These are phyloP conservation scores for Coptotermes formosanus DNA, from an alignment of 1,140 invertebrate species.

Conservation along the genomic window DNA sequence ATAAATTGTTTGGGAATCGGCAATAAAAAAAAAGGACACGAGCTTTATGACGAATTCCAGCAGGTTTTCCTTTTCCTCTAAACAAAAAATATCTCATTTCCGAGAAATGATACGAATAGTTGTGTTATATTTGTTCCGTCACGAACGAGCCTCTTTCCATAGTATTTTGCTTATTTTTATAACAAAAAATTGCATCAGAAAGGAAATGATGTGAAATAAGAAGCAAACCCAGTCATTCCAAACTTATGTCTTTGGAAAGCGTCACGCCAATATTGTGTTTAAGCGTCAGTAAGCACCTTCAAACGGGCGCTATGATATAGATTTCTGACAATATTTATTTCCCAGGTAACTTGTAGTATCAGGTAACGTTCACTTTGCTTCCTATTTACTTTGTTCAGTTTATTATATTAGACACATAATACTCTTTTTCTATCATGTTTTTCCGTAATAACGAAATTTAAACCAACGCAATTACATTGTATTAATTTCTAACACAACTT, in stretches of 20 bases:
- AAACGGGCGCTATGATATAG: not conserved
- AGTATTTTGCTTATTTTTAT: not conserved
- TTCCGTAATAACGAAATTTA: too few relatives aligned
- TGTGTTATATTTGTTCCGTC: not conserved
- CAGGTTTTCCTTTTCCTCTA: not conserved
- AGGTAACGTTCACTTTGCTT: not conserved
- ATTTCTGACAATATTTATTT: not conserved
- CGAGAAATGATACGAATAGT: not conserved
- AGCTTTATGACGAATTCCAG: not conserved
- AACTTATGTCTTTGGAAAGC: not conserved
- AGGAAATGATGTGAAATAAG: not conserved
- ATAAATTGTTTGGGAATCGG: constrained; percentile 12
- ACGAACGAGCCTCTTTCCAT: not conserved
- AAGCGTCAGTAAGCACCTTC: not conserved
- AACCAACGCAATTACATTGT: too few relatives aligned
- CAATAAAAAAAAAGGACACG: not conserved
- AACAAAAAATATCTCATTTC: not conserved
- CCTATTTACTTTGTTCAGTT: not conserved
- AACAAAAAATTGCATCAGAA: not conserved
- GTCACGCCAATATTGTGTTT: not conserved
- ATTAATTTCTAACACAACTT: too few relatives aligned
- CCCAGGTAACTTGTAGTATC: not conserved
- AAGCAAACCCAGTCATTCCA: not conserved
- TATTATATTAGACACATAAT: too few relatives aligned
- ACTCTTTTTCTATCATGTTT: too few relatives aligned